Evolutionary conservation across 1,140 invertebrate genomes (phyloP), one percentile per base, ranked within the genome.

Genomic region (Camponotus vicinus): DNA sequence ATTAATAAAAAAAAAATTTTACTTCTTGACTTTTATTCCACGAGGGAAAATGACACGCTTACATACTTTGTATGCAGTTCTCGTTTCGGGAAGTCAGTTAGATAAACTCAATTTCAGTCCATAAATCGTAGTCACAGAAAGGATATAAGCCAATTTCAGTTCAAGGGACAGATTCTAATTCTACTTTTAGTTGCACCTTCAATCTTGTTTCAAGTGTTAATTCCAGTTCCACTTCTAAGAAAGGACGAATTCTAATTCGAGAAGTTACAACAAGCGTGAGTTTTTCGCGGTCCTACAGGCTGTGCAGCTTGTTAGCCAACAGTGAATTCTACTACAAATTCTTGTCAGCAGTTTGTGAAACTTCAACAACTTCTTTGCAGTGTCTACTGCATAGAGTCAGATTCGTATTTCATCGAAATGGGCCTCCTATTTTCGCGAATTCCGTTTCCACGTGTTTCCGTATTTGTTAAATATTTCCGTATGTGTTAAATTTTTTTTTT

Each of bases 71-170:
- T 37, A 61, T 49, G 55, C 27, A 11, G 7, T 61, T 83, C 27
- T 27, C 21, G 69, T n/a, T 34, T 18, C 34, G n/a, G 3, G 27
- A 37, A 69, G 32, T 45, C 52, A 61, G 21, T 37, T 15, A 34
- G 11, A 37, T 52, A 59, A 61, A 73, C 40, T 73, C 55, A 11
- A 45, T 59, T 71, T 9, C 11, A 73, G 67, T 70, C 21, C 9
- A 70, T 59, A 63, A 83, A 83, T 83, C 67, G 67, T 15, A 49
- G 34, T 5, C 40, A 3, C 27, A 27, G 69, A 45, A 13, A 45
- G 40, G 55, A 61, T 63, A 75, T 83, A 83, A 83, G 79, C 69
- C 79, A 83, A 73, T 83, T 75, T 83, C n/a, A 73, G 79, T 63
- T 37, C 27, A 34, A 13, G 21, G 32, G 21, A 15, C 37, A 57